These are phyloP conservation scores for Hippopotamyrus pictus DNA, from an alignment of 2,797 vertebrate genomes.

Conservation along the genomic window DNA sequence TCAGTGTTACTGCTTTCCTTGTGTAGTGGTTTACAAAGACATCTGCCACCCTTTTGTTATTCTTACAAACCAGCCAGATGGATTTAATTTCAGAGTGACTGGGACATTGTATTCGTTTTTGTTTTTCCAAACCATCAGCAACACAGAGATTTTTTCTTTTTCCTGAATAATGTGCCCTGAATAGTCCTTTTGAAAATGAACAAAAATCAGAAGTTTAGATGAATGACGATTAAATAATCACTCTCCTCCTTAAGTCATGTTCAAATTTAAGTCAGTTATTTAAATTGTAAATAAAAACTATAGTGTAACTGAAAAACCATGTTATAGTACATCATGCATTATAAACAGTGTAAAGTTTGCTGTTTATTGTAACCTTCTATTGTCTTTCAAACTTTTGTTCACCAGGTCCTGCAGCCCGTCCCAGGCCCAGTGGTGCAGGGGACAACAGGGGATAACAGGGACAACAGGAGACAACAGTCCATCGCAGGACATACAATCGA, in stretches of 20 bases:
- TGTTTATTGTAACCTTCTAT: background rate
- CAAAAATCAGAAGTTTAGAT: background rate
- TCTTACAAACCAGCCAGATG: conserved; percentile 1
- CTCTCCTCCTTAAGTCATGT: background rate
- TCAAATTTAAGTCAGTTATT: background rate
- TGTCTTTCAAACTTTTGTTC: background rate
- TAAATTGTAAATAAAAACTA: background rate
- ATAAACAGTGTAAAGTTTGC: background rate
- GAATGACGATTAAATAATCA: background rate
- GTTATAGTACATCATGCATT: background rate
- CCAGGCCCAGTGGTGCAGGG: background rate
- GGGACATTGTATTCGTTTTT: conserved; percentile 52
- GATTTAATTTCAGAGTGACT: conserved; percentile 55
- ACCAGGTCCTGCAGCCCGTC: background rate
- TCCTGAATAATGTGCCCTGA: background rate
- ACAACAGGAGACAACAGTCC: background rate
- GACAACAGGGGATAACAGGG: no score
- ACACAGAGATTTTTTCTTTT: background rate
- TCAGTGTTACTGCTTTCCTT: conserved; percentile 56
- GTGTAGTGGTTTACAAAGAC: conserved; percentile 65
- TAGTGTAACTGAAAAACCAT: background rate
- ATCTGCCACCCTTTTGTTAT: conserved; percentile 57
- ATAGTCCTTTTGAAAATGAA: background rate
- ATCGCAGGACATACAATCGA: background rate
- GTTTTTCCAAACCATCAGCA: background rate